Evolutionary conservation across 2,797 vertebrate species (phyloP), one percentile per base, ranked within the genome.

Genomic region (Coendou prehensilis): DNA sequence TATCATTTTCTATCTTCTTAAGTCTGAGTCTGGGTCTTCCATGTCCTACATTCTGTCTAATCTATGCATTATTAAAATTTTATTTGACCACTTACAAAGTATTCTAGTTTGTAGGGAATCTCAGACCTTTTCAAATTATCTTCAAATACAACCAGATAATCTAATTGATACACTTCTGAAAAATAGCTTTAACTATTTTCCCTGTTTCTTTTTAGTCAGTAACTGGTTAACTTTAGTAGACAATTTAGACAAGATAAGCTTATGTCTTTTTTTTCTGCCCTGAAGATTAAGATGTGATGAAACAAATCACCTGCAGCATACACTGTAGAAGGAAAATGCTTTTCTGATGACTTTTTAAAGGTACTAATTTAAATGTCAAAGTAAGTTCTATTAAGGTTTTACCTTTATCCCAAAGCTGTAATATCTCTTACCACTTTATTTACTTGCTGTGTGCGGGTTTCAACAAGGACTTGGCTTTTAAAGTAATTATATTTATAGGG

Each of bases 341-440:
- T 81, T 92, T 83, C 64, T 69, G 89, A 56, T 96, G 71, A 82
- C 50, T 93, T 96, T 93, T 86, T 59, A 63, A 96, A 96, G 87
- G 91, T 94, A 92, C 59, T 96, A 95, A 97, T 97, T 97, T 97
- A 96, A 97, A 93, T 73, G 89, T 96, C 96, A 97, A 78, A 89
- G 73, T 93, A 94, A 76, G 30, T 87, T 96, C 85, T 97, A 7
- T 87, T 94, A 84, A 83, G 41, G 56, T 94, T 95, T 95, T 87
- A 87, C 56, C 64, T 96, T 95, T 94, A 88, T 96, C 91, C 73
- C 89, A 96, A 75, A 56, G 87, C 95, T 97, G 33, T 89, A 94
- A 84, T 96, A 80, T 89, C 94, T 89, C 67, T 82, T 90, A 67
- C 69, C 41, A 50, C 52, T 94, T 91, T 88, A 92, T 91, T 78